Base-by-base conservation (phyloP, 2,888 invertebrate genomes). In the Ophioninae sp. region DNA sequence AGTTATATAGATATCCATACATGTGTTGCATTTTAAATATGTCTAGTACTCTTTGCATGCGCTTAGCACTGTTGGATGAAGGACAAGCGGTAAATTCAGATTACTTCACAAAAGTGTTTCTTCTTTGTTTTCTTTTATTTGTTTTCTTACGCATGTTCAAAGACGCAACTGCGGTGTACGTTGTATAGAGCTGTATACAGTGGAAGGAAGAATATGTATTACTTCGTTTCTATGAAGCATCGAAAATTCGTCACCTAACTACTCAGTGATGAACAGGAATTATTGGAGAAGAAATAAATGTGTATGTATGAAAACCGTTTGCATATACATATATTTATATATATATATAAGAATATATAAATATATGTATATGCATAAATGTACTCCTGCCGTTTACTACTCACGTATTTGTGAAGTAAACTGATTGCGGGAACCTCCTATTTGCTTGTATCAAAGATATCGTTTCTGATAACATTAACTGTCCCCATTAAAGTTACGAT, bases 41-140 rank as follows among this genome's bases (percentile, higher is more conserved):
- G 87, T 87, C 88, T 87, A 85, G 87, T 87, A 89, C 87, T 90
- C 86, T 86, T 88, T 84, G 88, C 90, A 90, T 90, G 90, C 90
- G 89, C 89, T 88, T 81, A 85, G 83, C 78, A 74, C 75, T 84
- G 13, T 79, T 78, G 77, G 75, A 78, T 79, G 64, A 56, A 67
- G 85, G 85, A 85, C 76, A 85, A 83, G 83, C 85, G 85, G 73
- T 80, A 51, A 44, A 80, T 82, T 82, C 82, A 82, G 85, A 85
- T 85, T 82, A 85, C 84, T 84, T 84, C 84, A 84, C 84, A 84
- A 84, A 81, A 75, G 67, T 75, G 23, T 7, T 37, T 75, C n/a
- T 59, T 6, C 6, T 72, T 20, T n/a, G 6, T 30, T 72, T 39
- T 20, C 44, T 22, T 44, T 44, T 10, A n/a, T 44, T 44, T 68